phyloP scores from a whole-genome alignment of 2,113 vertebrate genomes.

The Antechinus stuartii region DNA sequence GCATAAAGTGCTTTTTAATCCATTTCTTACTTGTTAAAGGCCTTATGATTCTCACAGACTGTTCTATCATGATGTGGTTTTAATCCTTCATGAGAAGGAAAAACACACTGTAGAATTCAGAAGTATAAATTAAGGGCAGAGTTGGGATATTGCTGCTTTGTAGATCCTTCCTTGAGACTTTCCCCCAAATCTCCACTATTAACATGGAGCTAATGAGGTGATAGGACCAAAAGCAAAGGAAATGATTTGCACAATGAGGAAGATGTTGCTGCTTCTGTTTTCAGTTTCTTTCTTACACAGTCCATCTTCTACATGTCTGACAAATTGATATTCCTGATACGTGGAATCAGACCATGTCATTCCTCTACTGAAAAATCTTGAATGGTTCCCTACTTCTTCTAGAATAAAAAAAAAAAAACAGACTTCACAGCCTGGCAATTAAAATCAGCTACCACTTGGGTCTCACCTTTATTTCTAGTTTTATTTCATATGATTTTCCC shows the following conservation, averaged over 20 bases:
- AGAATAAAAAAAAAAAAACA: not conserved
- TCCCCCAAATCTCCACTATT: not conserved
- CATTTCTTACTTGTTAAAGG: slow-evolving; percentile 85
- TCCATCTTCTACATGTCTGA: not conserved
- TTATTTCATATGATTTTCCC: not conserved
- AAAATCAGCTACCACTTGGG: not conserved
- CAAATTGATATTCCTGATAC: not conserved
- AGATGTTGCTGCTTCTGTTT: slow-evolving; percentile 20
- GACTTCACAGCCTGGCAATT: not conserved
- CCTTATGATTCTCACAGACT: slow-evolving; percentile 79
- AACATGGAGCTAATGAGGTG: not conserved
- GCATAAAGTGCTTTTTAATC: slow-evolving; percentile 86
- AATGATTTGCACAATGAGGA: not conserved
- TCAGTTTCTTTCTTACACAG: not conserved
- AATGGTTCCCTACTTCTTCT: slow-evolving; percentile 2
- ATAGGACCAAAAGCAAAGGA: not conserved
- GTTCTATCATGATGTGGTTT: slow-evolving; percentile 76
- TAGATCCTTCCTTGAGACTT: slow-evolving; percentile 17
- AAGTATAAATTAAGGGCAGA: slow-evolving; percentile 78
- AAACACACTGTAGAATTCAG: slow-evolving; percentile 66
- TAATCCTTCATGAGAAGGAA: slow-evolving; percentile 74
- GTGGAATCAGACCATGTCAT: not conserved
- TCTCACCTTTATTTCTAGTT: not conserved
- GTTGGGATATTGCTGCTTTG: not conserved
- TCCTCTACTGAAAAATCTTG: not conserved